phyloP scores from a whole-genome alignment of 2,113 vertebrate species.

The Potamarius usumacintae region DNA sequence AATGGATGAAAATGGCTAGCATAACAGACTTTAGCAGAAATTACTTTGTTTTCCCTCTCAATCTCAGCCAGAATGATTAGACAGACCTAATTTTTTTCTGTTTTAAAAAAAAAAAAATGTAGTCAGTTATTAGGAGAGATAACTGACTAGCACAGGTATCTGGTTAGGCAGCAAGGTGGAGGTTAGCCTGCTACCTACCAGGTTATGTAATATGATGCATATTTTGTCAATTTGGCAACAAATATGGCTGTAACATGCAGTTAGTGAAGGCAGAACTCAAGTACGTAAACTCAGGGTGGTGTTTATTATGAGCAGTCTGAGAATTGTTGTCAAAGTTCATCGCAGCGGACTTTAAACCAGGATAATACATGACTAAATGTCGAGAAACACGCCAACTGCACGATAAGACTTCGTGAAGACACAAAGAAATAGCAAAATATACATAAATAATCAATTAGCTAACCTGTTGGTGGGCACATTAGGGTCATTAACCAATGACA shows the following conservation, averaged over 20 bases:
- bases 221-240: neutral
- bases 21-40: neutral
- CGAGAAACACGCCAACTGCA: neutral
- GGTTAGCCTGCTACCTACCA: too few relatives aligned
- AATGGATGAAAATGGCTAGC: neutral
- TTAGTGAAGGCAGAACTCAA: neutral
- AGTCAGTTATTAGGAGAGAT: neutral
- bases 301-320: neutral
- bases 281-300: neutral
- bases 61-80: neutral
- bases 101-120: neutral
- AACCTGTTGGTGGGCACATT: neutral
- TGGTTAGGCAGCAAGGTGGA: neutral
- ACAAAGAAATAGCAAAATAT: neutral
- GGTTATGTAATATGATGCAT: neutral
- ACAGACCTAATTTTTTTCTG: constrained; percentile 4
- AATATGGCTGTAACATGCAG: neutral
- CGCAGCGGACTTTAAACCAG: neutral
- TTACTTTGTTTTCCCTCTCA: neutral
- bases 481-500: neutral
- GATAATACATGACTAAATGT: too few relatives aligned
- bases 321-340: neutral
- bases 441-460: neutral
- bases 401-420: neutral
- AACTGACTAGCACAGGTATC: neutral